These are phyloP conservation scores for Myxocyprinus asiaticus DNA, from an alignment of 2,113 vertebrate species.

Conservation along the genomic window DNA sequence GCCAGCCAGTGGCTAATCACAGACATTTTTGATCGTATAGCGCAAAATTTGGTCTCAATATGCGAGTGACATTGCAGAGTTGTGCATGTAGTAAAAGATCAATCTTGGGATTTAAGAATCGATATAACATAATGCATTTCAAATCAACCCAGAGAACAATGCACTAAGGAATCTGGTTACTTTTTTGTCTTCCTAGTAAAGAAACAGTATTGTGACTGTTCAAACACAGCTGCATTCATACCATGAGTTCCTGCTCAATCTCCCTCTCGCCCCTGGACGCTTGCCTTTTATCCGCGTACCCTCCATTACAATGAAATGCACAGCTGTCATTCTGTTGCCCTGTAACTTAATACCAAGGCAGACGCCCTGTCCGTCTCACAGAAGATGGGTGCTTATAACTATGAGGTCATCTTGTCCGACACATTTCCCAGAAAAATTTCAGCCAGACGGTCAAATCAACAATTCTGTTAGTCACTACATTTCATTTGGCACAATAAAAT, in stretches of 20 bases:
- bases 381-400: conserved; percentile 27
- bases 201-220: conserved; percentile 65
- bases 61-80: too few relatives aligned
- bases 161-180: background rate
- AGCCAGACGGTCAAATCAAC: conserved; percentile 15
- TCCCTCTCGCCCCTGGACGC: conserved; percentile 35
- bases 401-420: conserved; percentile 26
- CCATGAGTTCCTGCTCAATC: background rate
- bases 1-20: too few relatives aligned
- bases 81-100: too few relatives aligned
- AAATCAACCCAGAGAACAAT: background rate
- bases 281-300: conserved; percentile 63
- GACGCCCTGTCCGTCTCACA: conserved; percentile 62
- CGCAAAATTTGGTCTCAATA: too few relatives aligned
- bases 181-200: conserved; percentile 8
- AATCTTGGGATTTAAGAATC: too few relatives aligned
- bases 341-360: conserved; percentile 73
- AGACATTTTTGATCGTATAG: too few relatives aligned
- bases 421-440: conserved; percentile 39
- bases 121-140: conserved; percentile 4
- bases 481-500: conserved; percentile 10
- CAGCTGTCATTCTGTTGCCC: conserved; percentile 77
- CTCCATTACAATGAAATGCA: conserved; percentile 70
- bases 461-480: conserved; percentile 14
- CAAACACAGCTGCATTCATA: conserved; percentile 72